A percentile compares a stretch with the other conserved stretches of the same genome.
Evolutionary conservation across 2,113 vertebrate species (phyloP).

Genomic region (Corythornis madagascariensis): DNA sequence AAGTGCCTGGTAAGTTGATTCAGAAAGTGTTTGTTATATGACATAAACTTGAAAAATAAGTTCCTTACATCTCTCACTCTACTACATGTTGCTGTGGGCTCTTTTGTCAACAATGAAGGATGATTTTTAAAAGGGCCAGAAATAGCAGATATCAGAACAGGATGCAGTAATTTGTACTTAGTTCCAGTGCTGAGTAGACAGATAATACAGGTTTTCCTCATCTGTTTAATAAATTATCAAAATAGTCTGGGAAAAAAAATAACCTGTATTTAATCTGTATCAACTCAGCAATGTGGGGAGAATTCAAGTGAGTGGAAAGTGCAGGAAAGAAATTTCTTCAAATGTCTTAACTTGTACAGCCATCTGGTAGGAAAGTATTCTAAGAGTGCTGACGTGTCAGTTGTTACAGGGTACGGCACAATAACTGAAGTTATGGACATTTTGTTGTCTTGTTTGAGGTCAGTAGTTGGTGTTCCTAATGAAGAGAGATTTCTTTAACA

Average conservation of each 20-base stretch:
- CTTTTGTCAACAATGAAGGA: not conserved
- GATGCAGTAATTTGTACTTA: not conserved
- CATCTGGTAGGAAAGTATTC: not conserved
- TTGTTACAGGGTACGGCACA: not conserved
- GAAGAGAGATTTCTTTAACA: not conserved
- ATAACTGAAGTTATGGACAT: not conserved
- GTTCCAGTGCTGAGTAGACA: not conserved
- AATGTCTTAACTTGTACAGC: not conserved
- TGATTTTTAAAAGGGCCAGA: not conserved
- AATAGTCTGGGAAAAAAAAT: not conserved
- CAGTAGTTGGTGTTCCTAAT: not conserved
- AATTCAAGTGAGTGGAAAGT: not conserved
- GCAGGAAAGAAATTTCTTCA: not conserved
- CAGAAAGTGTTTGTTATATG: not conserved
- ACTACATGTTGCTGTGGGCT: not conserved
- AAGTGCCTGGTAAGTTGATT: not conserved
- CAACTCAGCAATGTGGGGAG: not conserved
- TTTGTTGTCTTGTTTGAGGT: not conserved
- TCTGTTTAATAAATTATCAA: not conserved
- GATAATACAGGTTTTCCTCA: not conserved
- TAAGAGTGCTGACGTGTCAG: not conserved
- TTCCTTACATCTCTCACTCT: not conserved
- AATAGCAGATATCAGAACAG: not conserved
- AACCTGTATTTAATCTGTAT: not conserved
- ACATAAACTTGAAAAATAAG: not conserved